These are phyloP conservation scores for Argyresthia goedartella DNA, from an alignment of 2,888 invertebrate species.

Conservation along the genomic window DNA sequence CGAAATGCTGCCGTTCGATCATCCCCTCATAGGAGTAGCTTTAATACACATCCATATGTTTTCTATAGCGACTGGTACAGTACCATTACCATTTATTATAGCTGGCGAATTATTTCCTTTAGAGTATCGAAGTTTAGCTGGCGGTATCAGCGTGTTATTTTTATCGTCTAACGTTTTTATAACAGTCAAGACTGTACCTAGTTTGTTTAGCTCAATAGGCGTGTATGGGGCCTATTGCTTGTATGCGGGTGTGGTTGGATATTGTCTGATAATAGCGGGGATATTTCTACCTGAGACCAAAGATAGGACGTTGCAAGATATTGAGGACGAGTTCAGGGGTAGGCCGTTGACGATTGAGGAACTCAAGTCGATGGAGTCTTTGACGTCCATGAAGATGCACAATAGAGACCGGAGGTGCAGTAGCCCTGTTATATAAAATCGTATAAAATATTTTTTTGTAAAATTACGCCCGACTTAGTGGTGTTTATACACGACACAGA, in stretches of 20 bases:
- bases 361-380: constrained; percentile 29
- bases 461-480: too few relatives aligned
- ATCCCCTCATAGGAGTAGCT: constrained; percentile 30
- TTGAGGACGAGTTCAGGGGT: constrained; percentile 43
- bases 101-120: constrained; percentile 77
- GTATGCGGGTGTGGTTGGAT: constrained; percentile 31
- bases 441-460: too few relatives aligned
- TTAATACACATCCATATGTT: constrained; percentile 54
- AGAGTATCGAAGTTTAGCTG: constrained; percentile 69
- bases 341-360: constrained; percentile 28
- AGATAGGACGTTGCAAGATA: constrained; percentile 43
- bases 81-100: constrained; percentile 76
- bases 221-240: constrained; percentile 36
- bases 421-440: background rate
- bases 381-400: constrained; percentile 20
- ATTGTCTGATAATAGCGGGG: constrained; percentile 31
- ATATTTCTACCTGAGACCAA: constrained; percentile 45
- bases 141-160: constrained; percentile 39
- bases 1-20: constrained; percentile 26
- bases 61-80: constrained; percentile 66
- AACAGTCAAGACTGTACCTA: constrained; percentile 35
- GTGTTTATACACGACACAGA: too few relatives aligned
- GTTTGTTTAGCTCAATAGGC: constrained; percentile 29
- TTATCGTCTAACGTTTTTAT: constrained; percentile 36
- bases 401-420: constrained; percentile 3